A percentile compares a stretch with the other conserved stretches of the same genome.
Evolutionary conservation across 2,888 invertebrate species (phyloP).

Genomic region (Pseudoips prasinana): DNA sequence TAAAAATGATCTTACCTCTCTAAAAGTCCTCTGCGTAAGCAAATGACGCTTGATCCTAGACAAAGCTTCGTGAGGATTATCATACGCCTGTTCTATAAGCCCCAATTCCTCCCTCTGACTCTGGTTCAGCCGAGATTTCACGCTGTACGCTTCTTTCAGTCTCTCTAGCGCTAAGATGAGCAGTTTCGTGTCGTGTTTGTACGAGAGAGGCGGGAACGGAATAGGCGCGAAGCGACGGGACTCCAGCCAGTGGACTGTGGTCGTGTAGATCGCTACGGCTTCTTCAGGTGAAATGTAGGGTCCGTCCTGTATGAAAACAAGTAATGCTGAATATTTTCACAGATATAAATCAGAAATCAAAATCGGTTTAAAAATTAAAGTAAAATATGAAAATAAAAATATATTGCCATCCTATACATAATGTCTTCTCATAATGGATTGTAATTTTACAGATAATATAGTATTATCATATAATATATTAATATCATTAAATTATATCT

Average conservation of each 20-base stretch:
- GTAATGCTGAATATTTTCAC: no score
- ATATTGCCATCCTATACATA: no score
- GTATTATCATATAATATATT: no score
- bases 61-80: constrained; percentile 99
- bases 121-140: constrained; percentile 98
- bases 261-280: constrained; percentile 99
- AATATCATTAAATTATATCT: no score
- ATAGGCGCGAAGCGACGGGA: constrained; percentile 99
- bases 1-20: constrained; percentile 96
- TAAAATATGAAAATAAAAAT: no score
- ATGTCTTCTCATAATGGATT: no score
- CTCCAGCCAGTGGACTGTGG: constrained; percentile 99
- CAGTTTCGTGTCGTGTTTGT: constrained; percentile 99
- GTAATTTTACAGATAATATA: no score
- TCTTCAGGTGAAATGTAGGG: constrained; percentile 99
- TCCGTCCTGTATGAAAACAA: constrained; percentile 86
- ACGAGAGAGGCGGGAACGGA: constrained; percentile 99
- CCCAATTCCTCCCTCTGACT: constrained; percentile 99
- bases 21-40: constrained; percentile 98
- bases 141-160: constrained; percentile 98
- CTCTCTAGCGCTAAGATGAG: constrained; percentile 98
- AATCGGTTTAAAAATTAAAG: no score
- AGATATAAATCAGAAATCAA: no score
- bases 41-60: constrained; percentile 99
- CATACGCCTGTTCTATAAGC: constrained; percentile 99